Evolutionary conservation across 2,797 vertebrate species (phyloP).

Genomic region (Phalanger gymnotis): DNA sequence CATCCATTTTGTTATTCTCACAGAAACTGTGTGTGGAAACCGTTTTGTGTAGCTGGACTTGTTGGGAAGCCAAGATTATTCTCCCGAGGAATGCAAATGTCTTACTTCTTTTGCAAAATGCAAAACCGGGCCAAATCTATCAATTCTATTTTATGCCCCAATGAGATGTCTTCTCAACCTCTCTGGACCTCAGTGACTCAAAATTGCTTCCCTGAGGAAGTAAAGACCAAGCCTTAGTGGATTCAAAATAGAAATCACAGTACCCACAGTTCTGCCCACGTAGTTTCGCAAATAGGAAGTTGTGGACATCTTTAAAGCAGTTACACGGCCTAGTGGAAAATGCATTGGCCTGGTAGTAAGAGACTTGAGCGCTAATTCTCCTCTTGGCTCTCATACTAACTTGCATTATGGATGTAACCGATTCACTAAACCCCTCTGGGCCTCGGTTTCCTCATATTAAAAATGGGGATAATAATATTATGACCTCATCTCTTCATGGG

Average conservation of each 20-base stretch:
- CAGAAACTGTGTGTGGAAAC: neutral
- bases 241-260: neutral
- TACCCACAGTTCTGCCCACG: neutral
- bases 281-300: neutral
- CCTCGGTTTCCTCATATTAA: neutral
- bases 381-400: neutral
- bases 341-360: neutral
- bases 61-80: neutral
- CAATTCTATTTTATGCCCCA: neutral
- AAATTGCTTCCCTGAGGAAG: conserved; percentile 6
- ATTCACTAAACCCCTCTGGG: conserved; percentile 5
- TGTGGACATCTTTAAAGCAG: neutral
- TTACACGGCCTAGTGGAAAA: neutral
- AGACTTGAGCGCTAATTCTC: neutral
- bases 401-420: neutral
- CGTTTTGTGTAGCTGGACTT: neutral
- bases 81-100: neutral
- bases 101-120: neutral
- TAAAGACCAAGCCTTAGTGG: neutral
- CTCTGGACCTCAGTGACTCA: neutral
- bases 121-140: neutral
- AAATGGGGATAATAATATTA: neutral
- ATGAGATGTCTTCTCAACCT: neutral
- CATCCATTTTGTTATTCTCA: neutral
- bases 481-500: neutral